Conservation (phyloP, 30 jellyfish, hydroid and myxozoan genomes). For the Morbakka virulenta region DNA sequence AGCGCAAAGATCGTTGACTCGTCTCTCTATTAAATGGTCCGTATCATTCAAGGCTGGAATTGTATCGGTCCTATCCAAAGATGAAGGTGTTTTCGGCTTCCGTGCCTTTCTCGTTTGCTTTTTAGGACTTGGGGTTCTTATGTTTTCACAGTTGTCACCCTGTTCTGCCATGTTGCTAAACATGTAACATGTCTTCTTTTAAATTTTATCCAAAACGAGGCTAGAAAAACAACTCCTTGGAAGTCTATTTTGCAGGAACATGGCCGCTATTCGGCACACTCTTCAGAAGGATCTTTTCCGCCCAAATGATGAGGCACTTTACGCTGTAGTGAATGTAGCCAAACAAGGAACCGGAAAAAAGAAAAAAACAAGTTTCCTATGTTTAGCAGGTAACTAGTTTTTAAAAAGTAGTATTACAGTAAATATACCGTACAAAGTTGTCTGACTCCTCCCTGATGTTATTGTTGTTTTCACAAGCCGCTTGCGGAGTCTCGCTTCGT, state of each 20-base stretch:
- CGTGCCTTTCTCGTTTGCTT: neutral
- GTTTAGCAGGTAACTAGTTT: slow-evolving; percentile 82
- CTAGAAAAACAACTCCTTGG: neutral
- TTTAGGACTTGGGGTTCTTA: neutral
- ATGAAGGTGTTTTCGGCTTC: slow-evolving; percentile 52
- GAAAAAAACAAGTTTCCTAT: slow-evolving; percentile 88
- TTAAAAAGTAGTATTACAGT: too few species aligned
- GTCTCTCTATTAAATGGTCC: slow-evolving; percentile 54
- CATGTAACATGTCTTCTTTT: too few species aligned
- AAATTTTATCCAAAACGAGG: neutral
- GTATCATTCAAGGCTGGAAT: neutral
- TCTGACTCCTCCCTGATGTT: neutral
- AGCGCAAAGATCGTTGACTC: slow-evolving; percentile 53
- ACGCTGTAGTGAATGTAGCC: slow-evolving; percentile 93
- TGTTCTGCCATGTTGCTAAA: neutral
- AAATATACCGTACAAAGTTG: neutral
- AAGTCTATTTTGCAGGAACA: neutral
- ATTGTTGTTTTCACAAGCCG: too few species aligned
- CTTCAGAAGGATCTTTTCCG: slow-evolving; percentile 95
- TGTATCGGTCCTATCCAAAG: too few species aligned
- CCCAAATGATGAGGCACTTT: slow-evolving; percentile 94
- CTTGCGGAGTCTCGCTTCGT: too few species aligned
- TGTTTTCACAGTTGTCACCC: neutral
- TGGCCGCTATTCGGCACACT: slow-evolving; percentile 97
- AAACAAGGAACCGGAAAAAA: slow-evolving; percentile 88